Evolutionary conservation across 2,888 invertebrate species (phyloP).

Genomic region (Andrena bucephala): DNA sequence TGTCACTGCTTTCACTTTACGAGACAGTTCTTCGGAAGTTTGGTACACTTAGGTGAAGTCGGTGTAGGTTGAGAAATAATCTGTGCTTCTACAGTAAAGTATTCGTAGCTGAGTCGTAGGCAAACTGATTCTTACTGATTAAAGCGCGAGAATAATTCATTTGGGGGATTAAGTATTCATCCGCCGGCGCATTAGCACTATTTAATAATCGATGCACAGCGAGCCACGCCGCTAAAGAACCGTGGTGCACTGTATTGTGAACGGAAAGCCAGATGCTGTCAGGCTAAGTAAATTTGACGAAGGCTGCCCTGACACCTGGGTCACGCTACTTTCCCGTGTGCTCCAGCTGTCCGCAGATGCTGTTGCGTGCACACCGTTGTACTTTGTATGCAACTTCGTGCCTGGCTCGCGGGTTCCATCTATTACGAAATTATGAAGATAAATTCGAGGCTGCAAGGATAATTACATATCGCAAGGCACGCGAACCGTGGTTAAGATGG

Average conservation of each 20-base stretch:
- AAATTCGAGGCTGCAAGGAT: neutral
- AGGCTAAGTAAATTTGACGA: conserved; percentile 29
- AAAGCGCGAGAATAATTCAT: neutral
- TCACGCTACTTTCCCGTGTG: conserved; percentile 30
- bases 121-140: neutral
- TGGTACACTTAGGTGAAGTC: no score
- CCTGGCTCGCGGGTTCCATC: neutral
- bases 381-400: conserved; percentile 12
- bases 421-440: conserved; percentile 22
- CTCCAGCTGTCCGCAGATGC: conserved; percentile 24
- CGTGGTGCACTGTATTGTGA: neutral
- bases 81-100: neutral
- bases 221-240: neutral
- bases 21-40: no score
- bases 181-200: neutral
- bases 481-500: conserved; percentile 1
- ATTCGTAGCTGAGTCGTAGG: neutral
- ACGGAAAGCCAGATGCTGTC: conserved; percentile 8
- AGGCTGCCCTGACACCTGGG: conserved; percentile 25
- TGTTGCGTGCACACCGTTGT: conserved; percentile 4
- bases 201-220: conserved; percentile 24
- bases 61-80: neutral
- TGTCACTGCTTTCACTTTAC: no score
- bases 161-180: neutral
- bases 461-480: neutral